phyloP scores from a whole-genome alignment of 35 echinoderm and acorn worm species.

The Holothuria glaberrima region DNA sequence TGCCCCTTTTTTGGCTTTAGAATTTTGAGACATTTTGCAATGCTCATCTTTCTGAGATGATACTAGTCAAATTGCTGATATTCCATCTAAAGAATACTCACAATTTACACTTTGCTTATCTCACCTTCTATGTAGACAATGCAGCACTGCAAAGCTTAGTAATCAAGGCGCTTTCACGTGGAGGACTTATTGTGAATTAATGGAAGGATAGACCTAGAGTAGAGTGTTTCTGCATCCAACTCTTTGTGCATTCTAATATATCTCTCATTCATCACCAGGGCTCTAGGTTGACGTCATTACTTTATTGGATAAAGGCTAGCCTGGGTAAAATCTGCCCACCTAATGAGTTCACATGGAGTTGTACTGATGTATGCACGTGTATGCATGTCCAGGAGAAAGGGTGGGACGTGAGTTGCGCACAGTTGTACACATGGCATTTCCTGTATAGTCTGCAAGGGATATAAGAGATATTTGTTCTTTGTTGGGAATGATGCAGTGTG shows the following conservation, averaged over 20 bases:
- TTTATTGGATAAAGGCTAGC: slow-evolving; percentile 52
- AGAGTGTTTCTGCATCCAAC: slow-evolving; percentile 17
- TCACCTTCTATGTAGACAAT: no score
- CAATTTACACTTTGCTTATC: no score
- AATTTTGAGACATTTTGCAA: no score
- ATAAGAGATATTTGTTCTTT: no score
- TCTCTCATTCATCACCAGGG: slow-evolving; percentile 48
- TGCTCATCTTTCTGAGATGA: no score
- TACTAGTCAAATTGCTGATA: no score
- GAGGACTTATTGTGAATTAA: slow-evolving; percentile 42
- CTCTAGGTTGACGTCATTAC: slow-evolving; percentile 19
- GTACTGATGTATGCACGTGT: slow-evolving; percentile 22
- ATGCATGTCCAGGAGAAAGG: background rate
- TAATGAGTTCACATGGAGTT: slow-evolving; percentile 45
- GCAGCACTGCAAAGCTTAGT: background rate
- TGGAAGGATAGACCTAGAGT: slow-evolving; percentile 6
- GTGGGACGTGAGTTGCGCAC: no score
- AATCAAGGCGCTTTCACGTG: background rate
- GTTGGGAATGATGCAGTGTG: no score
- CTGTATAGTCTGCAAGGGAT: no score
- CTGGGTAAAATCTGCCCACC: slow-evolving; percentile 46
- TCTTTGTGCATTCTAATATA: slow-evolving; percentile 25
- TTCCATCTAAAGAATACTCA: no score
- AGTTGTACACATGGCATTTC: no score
- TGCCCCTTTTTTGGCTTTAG: no score